A percentile compares a stretch with the other conserved stretches of the same genome.
Evolutionary conservation across 2,888 invertebrate species (phyloP).

Genomic region (Chloromyia formosa): DNA sequence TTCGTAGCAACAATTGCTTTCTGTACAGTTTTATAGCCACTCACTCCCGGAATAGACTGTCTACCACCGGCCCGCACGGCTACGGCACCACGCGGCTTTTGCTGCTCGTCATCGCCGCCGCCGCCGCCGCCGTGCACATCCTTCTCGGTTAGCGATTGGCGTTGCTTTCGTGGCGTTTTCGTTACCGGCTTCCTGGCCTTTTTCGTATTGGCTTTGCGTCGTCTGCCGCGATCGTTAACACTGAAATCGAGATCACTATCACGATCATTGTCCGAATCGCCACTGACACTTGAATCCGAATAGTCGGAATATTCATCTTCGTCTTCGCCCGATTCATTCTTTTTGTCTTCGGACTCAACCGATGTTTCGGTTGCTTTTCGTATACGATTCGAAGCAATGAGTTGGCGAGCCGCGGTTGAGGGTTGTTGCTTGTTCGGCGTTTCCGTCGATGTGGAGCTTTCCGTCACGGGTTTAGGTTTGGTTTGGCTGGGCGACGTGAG

Average conservation of each 20-base stretch:
- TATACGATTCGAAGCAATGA: neutral
- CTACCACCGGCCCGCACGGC: neutral
- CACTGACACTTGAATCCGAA: constrained; percentile 66
- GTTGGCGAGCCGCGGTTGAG: constrained; percentile 53
- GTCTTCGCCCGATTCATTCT: constrained; percentile 48
- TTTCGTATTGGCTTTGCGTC: constrained; percentile 53
- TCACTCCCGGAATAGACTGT: constrained; percentile 31
- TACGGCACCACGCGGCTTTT: neutral
- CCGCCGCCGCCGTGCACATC: too few relatives aligned
- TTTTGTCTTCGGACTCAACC: constrained; percentile 48
- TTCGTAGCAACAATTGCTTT: constrained; percentile 10
- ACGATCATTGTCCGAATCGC: constrained; percentile 66
- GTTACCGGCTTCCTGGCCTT: constrained; percentile 40
- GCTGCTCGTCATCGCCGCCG: constrained; percentile 45
- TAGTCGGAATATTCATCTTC: constrained; percentile 67
- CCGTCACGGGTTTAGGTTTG: constrained; percentile 51
- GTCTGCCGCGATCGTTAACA: constrained; percentile 65
- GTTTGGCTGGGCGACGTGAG: constrained; percentile 72
- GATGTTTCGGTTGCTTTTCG: constrained; percentile 48
- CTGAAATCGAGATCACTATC: constrained; percentile 73
- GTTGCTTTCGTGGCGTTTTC: constrained; percentile 47
- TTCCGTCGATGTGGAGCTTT: neutral
- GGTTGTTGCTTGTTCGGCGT: constrained; percentile 50
- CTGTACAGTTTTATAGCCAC: constrained; percentile 27
- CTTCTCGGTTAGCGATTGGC: constrained; percentile 47